Base-by-base conservation (phyloP, 2,113 vertebrate species). In the Astur gentilis region DNA sequence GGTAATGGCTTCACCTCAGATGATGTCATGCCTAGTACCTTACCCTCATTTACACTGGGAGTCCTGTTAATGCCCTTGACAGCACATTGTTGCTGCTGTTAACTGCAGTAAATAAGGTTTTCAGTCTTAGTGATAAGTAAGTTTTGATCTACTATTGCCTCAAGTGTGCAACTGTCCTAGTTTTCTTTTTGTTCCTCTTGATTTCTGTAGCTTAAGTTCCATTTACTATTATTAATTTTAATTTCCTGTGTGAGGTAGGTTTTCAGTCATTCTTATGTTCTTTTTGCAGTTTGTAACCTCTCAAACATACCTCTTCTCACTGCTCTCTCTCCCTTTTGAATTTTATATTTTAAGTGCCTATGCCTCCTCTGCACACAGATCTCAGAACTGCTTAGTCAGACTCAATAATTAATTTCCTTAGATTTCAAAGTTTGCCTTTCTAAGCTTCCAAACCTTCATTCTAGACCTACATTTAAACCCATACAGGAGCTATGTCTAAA, bases 381-480 rank as follows among this genome's bases (percentile, higher is more conserved):
- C 94, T 61, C 89, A 84, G 72, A 91, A 73, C 83, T 94, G 55
- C 87, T 96, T 93, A 87, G 79, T 92, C 83, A 87, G 78, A 36
- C 34, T 97, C 78, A 97, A 93, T 96, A 96, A 96, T 96, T 96
- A 62, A 96, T 95, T 76, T 82, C 69, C 70, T 94, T 69, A 91
- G 70, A 84, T 95, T 94, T 85, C 71, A 91, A 91, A 94, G 91
- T 93, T 95, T 83, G 81, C 82, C 40, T 93, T 89, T 61, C 61
- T 89, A 49, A 94, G 78, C 60, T 82, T 94, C 70, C 66, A 61
- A 14, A 72, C 84, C 52, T 85, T 79, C 66, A 44, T 83, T 85
- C 89, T 47, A 96, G 95, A 76, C 81, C 87, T 96, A 27, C 73
- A 69, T 84, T 64, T 76, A 89, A 76, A 60, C 23, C 47, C 61